Evolutionary conservation across 2,888 invertebrate genomes (phyloP), one percentile per base, ranked within the genome.

Genomic region (Malthinus flaveolus): DNA sequence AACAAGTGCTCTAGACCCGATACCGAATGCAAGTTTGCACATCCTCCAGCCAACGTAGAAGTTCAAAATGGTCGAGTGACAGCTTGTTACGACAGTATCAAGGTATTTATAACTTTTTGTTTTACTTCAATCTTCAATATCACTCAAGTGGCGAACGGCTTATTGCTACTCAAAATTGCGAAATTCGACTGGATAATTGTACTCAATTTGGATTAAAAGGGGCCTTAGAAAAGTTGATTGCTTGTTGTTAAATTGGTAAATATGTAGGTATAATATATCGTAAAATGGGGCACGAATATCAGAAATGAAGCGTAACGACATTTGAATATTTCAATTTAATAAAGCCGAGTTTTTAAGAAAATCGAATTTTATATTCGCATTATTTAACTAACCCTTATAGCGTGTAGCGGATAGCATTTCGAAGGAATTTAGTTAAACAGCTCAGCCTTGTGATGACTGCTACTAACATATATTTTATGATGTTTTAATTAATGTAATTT

Each of bases 51-150:
- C 75, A 97, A 98, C 82, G 98, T 99, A 76, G 99, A 99, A 84
- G 97, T 99, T 78, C 98, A 98, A 86, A 99, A 98, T 83, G 99
- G 99, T 80, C 89, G 97, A 78, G 99, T 99, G 78, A 98, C 97
- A 75, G 99, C 99, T 75, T 99, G 99, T 87, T 99, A 98, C 88
- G 99, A 99, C 86, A 97, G 97, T 84, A 98, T 99, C 84, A 99
- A 99, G 97, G 99, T 99, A 84, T 86, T 89, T 79, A 54, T 52
- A 6, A 10, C 36, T 52, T 52, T 1, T 23, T 52, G 23, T 23
- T 23, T 23, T 23, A 23, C 5, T 23, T 23, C 23, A 2, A 23
- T 23, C 23, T 23, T 23, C 3, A 32, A 39, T 23, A 6, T 15
- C 37, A 9, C 8, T 23, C 2, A 5, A 23, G 23, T 23, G 23